Conservation (phyloP, 2,888 invertebrate species). For the Dasypogon diadema region DNA sequence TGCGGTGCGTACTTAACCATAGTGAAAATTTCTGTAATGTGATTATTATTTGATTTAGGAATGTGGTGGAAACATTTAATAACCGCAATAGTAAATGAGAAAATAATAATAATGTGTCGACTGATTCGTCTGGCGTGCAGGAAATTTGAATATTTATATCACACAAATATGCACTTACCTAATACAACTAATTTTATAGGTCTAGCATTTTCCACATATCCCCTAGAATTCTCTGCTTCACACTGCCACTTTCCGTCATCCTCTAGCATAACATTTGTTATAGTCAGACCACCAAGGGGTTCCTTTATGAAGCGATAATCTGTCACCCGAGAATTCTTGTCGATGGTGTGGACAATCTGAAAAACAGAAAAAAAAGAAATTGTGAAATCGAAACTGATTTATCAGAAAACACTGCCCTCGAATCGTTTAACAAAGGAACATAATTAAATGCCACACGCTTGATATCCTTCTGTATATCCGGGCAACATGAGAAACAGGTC, state of each 20-base stretch:
- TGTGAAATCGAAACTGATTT: slow-evolving; percentile 4
- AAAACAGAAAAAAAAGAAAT: not conserved
- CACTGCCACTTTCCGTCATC: slow-evolving; percentile 83
- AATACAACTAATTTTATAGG: slow-evolving; percentile 76
- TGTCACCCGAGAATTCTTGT: slow-evolving; percentile 59
- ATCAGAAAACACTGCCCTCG: slow-evolving; percentile 3
- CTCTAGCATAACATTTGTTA: slow-evolving; percentile 71
- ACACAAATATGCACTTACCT: slow-evolving; percentile 75
- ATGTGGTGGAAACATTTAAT: too few relatives aligned
- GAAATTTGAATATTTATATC: too few relatives aligned
- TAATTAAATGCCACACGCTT: slow-evolving; percentile 24
- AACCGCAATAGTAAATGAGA: too few relatives aligned
- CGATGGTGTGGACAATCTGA: slow-evolving; percentile 45
- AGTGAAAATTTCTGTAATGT: too few relatives aligned
- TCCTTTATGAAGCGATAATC: slow-evolving; percentile 69
- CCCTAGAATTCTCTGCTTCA: slow-evolving; percentile 75
- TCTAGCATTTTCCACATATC: slow-evolving; percentile 74
- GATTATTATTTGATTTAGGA: too few relatives aligned
- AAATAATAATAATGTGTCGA: too few relatives aligned
- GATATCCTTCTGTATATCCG: not conserved
- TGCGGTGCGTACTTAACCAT: too few relatives aligned
- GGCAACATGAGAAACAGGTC: not conserved
- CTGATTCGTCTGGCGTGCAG: too few relatives aligned
- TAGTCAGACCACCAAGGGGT: slow-evolving; percentile 67
- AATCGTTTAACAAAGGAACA: not conserved